Evolutionary conservation across 2,888 invertebrate species (phyloP).

Genomic region (Gibbula magus): DNA sequence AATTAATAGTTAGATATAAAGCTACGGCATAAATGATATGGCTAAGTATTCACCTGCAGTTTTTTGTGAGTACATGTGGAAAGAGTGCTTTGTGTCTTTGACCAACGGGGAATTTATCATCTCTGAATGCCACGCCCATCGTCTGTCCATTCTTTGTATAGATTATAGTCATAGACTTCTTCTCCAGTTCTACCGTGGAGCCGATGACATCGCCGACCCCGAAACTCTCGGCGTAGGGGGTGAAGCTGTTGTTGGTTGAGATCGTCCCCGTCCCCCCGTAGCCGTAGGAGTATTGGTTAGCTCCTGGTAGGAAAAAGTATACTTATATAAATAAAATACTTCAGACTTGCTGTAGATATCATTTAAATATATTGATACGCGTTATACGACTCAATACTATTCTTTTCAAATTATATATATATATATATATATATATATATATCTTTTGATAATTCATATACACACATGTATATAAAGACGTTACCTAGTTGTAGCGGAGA

Average conservation of each 20-base stretch:
- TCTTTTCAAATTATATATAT: too few relatives aligned
- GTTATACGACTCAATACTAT: too few relatives aligned
- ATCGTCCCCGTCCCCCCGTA: constrained; percentile 89
- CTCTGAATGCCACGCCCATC: constrained; percentile 83
- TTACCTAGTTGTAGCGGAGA: constrained; percentile 48
- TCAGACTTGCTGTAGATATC: too few relatives aligned
- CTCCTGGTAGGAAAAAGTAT: constrained; percentile 76
- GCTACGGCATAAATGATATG: too few relatives aligned
- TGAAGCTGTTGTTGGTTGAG: constrained; percentile 84
- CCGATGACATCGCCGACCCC: constrained; percentile 87
- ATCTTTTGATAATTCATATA: too few relatives aligned
- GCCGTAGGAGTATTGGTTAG: constrained; percentile 83
- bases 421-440: too few relatives aligned
- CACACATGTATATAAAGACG: too few relatives aligned
- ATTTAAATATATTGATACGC: too few relatives aligned
- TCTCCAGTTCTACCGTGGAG: constrained; percentile 81
- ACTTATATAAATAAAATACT: too few relatives aligned
- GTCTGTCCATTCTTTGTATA: constrained; percentile 88
- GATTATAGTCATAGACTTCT: constrained; percentile 83
- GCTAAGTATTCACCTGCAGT: constrained; percentile 81
- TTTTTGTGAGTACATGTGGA: constrained; percentile 92
- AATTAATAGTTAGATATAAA: too few relatives aligned
- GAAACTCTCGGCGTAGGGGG: constrained; percentile 84
- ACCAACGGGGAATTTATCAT: constrained; percentile 80
- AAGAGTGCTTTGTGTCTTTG: constrained; percentile 82